phyloP scores from a whole-genome alignment of 2,888 invertebrate species.

The Scaptomyza reducta region DNA sequence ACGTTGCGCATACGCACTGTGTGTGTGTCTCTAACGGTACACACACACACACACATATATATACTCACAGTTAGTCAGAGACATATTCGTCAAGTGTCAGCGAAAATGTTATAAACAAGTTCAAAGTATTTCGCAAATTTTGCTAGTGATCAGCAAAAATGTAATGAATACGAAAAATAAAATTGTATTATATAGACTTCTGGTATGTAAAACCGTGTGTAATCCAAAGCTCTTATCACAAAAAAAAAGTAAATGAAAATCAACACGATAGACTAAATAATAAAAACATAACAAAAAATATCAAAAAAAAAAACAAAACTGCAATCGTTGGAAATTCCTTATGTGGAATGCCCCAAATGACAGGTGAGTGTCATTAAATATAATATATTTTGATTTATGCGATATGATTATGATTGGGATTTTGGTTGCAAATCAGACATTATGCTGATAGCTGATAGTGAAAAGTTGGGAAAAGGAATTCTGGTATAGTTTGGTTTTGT shows the following conservation, averaged over 20 bases:
- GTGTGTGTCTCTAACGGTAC: slow-evolving; percentile 43
- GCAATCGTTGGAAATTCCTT: slow-evolving; percentile 57
- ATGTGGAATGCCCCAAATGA: slow-evolving; percentile 2
- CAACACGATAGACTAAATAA: neutral
- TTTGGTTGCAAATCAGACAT: neutral
- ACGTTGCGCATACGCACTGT: slow-evolving; percentile 71
- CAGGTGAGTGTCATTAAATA: slow-evolving; percentile 47
- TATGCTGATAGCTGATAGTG: neutral
- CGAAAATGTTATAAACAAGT: slow-evolving; percentile 6
- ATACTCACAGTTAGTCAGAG: slow-evolving; percentile 6
- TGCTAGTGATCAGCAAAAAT: slow-evolving; percentile 40
- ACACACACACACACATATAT: slow-evolving; percentile 16
- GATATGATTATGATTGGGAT: slow-evolving; percentile 11
- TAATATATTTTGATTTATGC: slow-evolving; percentile 33
- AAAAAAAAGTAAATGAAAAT: slow-evolving; percentile 41
- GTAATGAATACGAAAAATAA: slow-evolving; percentile 10
- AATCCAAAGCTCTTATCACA: slow-evolving; percentile 51
- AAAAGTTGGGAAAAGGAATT: neutral
- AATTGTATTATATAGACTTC: slow-evolving; percentile 16
- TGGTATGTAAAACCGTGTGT: slow-evolving; percentile 41
- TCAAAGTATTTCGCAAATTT: slow-evolving; percentile 10
- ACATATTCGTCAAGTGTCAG: slow-evolving; percentile 29
- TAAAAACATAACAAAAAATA: slow-evolving; percentile 3
- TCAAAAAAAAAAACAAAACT: slow-evolving; percentile 22
- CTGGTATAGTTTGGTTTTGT: too few species aligned